Conservation (phyloP, 2,797 vertebrate species). For the Tauraco hartlaubi region DNA sequence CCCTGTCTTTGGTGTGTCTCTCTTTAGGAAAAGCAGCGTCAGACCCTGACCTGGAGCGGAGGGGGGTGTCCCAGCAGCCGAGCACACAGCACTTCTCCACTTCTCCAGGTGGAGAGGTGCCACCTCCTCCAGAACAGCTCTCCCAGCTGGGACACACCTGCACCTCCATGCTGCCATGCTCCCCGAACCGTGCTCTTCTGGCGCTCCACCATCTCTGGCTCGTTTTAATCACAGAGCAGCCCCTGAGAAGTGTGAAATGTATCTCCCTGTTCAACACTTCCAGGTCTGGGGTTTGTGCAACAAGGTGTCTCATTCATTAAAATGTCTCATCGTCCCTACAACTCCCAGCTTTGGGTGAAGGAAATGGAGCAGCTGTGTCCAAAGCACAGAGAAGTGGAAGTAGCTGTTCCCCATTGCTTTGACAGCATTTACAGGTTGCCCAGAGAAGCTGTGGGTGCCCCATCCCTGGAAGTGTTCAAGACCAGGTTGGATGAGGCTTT, state of each 20-base stretch:
- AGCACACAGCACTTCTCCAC: background rate
- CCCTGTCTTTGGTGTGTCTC: background rate
- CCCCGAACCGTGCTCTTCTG: background rate
- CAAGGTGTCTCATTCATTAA: background rate
- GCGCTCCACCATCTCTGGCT: background rate
- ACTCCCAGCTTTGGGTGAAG: background rate
- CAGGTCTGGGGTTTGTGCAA: background rate
- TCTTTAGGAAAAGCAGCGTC: background rate
- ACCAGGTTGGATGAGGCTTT: too few species aligned
- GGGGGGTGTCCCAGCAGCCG: rapidly evolving
- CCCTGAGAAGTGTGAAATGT: rapidly evolving
- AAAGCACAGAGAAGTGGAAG: background rate
- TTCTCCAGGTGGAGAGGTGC: background rate
- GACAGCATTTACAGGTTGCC: background rate
- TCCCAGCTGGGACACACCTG: background rate
- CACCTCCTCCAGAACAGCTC: background rate
- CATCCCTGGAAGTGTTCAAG: too few species aligned
- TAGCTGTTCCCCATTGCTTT: background rate
- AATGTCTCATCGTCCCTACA: rapidly evolving
- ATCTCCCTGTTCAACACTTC: background rate
- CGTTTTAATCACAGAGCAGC: background rate
- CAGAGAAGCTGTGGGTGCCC: too few species aligned
- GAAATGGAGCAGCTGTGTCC: background rate
- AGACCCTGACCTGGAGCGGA: background rate
- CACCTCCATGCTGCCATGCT: background rate